Base-by-base conservation (phyloP, 1,140 invertebrate genomes). In the Drosophila bipectinata region DNA sequence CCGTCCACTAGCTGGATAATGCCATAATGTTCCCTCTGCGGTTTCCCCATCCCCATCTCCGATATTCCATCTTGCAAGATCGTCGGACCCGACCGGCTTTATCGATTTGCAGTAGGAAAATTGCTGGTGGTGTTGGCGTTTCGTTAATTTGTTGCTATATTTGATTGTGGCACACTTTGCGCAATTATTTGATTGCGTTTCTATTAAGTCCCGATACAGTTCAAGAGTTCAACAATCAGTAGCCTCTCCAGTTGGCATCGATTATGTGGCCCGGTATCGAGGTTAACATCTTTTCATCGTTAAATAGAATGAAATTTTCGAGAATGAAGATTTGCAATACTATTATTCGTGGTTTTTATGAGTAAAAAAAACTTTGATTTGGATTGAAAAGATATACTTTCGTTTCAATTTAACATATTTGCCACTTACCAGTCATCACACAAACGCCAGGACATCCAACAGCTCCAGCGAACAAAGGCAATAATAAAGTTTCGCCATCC, bases 141-240 rank as follows among this genome's bases (percentile, higher is more conserved):
- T 77, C 57, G 51, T 79, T 88, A 88, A 88, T 88, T 88, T 88
- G 83, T 83, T 88, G 72, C 79, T 89, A 83, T 88, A 79, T 88
- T 88, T 88, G 83, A 88, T 88, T 88, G 83, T 88, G 83, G 83
- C 83, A 88, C 83, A 88, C 83, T 88, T 88, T 88, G 77, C 76
- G 76, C 79, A 88, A 88, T 88, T 88, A 88, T 88, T 88, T 83
- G 79, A 88, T 88, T 88, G 83, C 83, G 83, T 88, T 88, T 88
- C 83, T 55, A 88, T 88, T 83, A 88, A 83, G 83, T 83, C 78
- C 76, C 79, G 79, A 88, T 88, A 73, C 63, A 88, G 84, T 83
- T 88, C 83, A 88, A 74, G 53, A 77, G 83, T 69, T 88, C 83
- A 88, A 88, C 83, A 88, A 88, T 88, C 83, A 88, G 83, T 79